phyloP scores from a whole-genome alignment of 2,113 vertebrate species.

The Ictalurus furcatus region DNA sequence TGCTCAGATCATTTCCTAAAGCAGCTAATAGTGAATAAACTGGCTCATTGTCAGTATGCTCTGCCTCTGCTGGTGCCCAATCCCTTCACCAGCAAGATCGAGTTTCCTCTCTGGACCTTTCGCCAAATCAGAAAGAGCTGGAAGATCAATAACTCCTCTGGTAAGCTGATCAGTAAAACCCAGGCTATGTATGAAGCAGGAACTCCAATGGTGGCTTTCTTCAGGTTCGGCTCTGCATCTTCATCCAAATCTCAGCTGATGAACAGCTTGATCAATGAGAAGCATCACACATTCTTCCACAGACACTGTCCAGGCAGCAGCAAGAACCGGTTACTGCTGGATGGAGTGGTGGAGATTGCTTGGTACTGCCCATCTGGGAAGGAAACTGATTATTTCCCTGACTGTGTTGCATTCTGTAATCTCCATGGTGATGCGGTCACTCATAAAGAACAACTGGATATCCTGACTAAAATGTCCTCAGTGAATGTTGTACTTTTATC shows the following conservation, averaged over 20 bases:
- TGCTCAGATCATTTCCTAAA: constrained; percentile 72
- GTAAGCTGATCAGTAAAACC: constrained; percentile 31
- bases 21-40: constrained; percentile 70
- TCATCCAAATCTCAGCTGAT: constrained; percentile 78
- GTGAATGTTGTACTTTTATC: constrained; percentile 65
- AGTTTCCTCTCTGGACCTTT: constrained; percentile 74
- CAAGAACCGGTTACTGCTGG: constrained; percentile 65
- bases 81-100: constrained; percentile 56
- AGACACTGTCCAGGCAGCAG: constrained; percentile 67
- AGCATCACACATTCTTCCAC: constrained; percentile 71
- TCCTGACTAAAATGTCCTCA: constrained; percentile 58
- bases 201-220: constrained; percentile 70
- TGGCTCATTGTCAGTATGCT: constrained; percentile 76
- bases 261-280: constrained; percentile 70
- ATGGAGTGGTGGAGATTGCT: constrained; percentile 74
- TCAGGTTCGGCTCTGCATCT: constrained; percentile 69
- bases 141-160: constrained; percentile 51
- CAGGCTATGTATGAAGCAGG: constrained; percentile 63
- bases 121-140: constrained; percentile 70
- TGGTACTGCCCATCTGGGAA: constrained; percentile 76
- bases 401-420: constrained; percentile 72
- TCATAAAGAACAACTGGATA: background rate
- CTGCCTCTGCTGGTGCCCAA: constrained; percentile 74
- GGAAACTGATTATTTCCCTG: constrained; percentile 64
- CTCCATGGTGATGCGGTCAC: constrained; percentile 38